Evolutionary conservation across 1,140 invertebrate genomes (phyloP).

Genomic region (Zophobas morio): DNA sequence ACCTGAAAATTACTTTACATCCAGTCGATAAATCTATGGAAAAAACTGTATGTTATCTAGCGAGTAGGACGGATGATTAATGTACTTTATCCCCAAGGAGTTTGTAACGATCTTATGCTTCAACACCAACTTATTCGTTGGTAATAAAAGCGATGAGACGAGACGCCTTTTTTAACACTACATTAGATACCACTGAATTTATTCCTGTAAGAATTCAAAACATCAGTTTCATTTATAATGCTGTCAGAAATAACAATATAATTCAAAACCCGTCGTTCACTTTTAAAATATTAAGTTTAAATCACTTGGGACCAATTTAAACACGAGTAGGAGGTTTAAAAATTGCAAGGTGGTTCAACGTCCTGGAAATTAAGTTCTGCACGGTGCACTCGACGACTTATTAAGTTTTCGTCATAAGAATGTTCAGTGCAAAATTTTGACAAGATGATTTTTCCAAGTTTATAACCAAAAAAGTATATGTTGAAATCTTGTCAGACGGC

Average conservation of each 20-base stretch:
- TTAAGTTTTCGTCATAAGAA: background rate
- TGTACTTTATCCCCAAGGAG: background rate
- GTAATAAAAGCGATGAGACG: background rate
- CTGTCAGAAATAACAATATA: no score
- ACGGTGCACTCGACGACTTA: background rate
- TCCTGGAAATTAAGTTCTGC: no score
- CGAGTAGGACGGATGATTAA: background rate
- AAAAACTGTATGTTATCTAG: no score
- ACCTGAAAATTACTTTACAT: background rate
- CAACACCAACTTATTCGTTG: background rate
- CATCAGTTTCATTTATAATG: no score
- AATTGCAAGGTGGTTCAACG: background rate
- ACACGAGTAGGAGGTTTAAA: background rate
- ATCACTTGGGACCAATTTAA: background rate
- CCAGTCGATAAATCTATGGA: background rate
- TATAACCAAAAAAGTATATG: no score
- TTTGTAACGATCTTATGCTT: background rate
- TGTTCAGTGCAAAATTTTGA: no score
- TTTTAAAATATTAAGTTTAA: background rate
- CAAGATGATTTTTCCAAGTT: no score
- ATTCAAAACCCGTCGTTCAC: no score
- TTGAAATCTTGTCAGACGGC: background rate
- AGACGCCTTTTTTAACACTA: background rate
- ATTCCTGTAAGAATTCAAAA: no score
- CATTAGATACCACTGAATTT: no score